Evolutionary conservation across 2,888 invertebrate species (phyloP), one percentile per base, ranked within the genome.

Genomic region (Tigriopus californicus): DNA sequence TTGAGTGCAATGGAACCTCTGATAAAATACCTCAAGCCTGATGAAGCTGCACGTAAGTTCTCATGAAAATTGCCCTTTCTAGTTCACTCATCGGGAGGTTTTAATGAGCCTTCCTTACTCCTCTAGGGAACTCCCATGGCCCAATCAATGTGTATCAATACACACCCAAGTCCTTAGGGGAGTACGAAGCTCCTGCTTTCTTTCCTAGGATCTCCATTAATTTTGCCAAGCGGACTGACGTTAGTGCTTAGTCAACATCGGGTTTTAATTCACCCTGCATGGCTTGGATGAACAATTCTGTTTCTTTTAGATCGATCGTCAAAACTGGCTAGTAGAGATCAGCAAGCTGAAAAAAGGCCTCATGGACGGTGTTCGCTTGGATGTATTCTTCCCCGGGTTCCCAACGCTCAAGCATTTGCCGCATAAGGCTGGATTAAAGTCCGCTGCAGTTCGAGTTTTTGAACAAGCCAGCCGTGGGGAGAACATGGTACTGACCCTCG

Each of bases 331-430:
- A 15, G 55, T 64, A 0, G 44, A 51, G n/a, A 57, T 58, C 18
- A 49, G 61, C 11, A 72, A 77, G 65, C 70, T 90, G 20, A 73
- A 79, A 2, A 79, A 81, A 61, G 88, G 89, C 8, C 74, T 85
- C 62, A 76, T 82, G 67, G 79, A 80, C 0, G 81, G 80, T 60
- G 81, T 80, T 0, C 73, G 75, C 61, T 70, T 79, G 41, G 79
- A 83, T 66, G 76, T 83, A 56, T 80, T 83, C 68, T 87, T 82
- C 71, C 85, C 87, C 0, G 95, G 95, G 11, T 97, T 97, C 70
- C 94, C 95, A 0, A 90, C 90, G 0, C 77, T 94, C 72, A 82
- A 82, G 65, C 85, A 91, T 71, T 73, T 95, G 42, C 75, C 81
- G 24, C 89, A 89, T 69, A 77, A 74, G 67, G 87, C 85, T 71